A percentile compares a stretch with the other conserved stretches of the same genome.
Evolutionary conservation across 2,113 vertebrate genomes (phyloP).

Genomic region (Nerophis lumbriciformis): DNA sequence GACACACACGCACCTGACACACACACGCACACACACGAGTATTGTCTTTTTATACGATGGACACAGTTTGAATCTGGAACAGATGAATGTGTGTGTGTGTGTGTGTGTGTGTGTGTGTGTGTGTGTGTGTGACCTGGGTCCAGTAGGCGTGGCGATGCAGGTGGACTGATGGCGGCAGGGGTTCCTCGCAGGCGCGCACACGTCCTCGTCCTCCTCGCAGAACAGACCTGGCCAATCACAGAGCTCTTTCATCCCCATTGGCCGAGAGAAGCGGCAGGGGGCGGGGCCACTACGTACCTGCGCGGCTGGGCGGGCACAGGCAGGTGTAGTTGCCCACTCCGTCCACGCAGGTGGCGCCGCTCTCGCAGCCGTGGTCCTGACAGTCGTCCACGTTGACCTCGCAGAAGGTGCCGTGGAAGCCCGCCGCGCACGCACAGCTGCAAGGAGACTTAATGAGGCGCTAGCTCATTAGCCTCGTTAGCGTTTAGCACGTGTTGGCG

Average conservation of each 20-base stretch:
- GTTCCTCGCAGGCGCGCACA: slow-evolving; percentile 77
- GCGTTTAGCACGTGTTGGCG: neutral
- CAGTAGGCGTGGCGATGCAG: slow-evolving; percentile 76
- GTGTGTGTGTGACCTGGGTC: slow-evolving; percentile 77
- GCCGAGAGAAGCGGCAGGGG: neutral
- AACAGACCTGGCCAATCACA: slow-evolving; percentile 70
- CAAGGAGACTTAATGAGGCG: neutral
- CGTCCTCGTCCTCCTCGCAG: slow-evolving; percentile 79
- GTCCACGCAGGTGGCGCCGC: slow-evolving; percentile 81
- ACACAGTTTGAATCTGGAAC: no score
- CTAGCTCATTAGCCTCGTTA: neutral
- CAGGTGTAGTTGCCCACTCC: slow-evolving; percentile 84
- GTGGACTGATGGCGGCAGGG: slow-evolving; percentile 83
- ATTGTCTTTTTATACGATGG: neutral
- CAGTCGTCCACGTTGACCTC: slow-evolving; percentile 76
- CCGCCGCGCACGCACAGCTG: slow-evolving; percentile 80
- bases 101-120: slow-evolving; percentile 46
- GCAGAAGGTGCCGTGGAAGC: slow-evolving; percentile 84
- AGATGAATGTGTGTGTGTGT: slow-evolving; percentile 27
- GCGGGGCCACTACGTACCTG: slow-evolving; percentile 64
- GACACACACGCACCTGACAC: slow-evolving; percentile 81
- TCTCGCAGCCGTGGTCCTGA: slow-evolving; percentile 81
- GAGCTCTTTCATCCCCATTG: neutral
- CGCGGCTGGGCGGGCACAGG: slow-evolving; percentile 76
- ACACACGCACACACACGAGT: slow-evolving; percentile 21